Evolutionary conservation across 2,113 vertebrate species (phyloP).

Genomic region (Nothocercus julius): DNA sequence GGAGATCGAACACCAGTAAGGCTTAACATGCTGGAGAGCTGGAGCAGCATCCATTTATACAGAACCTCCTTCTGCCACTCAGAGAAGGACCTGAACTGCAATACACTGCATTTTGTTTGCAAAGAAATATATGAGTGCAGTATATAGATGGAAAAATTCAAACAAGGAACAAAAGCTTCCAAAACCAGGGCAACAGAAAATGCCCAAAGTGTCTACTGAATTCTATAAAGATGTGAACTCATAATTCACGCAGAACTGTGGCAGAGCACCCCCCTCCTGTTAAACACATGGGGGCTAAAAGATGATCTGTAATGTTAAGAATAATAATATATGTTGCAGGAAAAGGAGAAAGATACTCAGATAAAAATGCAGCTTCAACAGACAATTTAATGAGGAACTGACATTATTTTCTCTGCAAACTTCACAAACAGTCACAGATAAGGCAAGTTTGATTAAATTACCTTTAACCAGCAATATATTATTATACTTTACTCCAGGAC

Average conservation of each 20-base stretch:
- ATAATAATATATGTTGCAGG: neutral
- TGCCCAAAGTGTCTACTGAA: neutral
- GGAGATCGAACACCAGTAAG: conserved; percentile 1
- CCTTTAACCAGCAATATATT: conserved; percentile 68
- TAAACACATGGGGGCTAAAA: neutral
- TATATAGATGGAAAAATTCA: neutral
- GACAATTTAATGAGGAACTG: conserved; percentile 4
- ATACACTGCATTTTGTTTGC: neutral
- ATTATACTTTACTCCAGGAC: conserved; percentile 66
- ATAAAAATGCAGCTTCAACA: conserved; percentile 22
- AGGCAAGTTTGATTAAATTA: conserved; percentile 49
- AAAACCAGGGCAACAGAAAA: neutral
- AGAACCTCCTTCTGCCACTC: neutral
- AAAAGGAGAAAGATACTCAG: neutral
- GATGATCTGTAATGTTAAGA: neutral
- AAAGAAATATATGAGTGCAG: neutral
- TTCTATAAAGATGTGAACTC: neutral
- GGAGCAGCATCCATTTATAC: neutral
- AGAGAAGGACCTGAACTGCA: neutral
- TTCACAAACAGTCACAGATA: neutral
- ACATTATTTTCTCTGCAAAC: conserved; percentile 37
- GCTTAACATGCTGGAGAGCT: neutral
- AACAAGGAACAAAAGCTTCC: neutral
- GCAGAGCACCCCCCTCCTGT: neutral
- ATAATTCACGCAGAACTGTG: neutral